Evolutionary conservation across 1,140 invertebrate species (phyloP).

Genomic region (Lamellibrachia luymesi): DNA sequence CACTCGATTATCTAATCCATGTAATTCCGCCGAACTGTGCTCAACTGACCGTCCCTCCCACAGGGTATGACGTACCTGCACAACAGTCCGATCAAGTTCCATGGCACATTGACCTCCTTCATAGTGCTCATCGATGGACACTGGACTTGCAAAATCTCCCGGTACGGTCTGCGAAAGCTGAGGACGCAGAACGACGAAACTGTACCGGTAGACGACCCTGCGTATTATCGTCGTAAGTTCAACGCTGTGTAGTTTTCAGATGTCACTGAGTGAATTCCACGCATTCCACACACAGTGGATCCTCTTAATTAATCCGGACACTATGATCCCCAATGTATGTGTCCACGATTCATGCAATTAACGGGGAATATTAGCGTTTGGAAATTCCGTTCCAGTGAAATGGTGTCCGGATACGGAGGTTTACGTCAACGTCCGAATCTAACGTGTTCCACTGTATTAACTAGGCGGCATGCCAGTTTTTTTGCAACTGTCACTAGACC

Average conservation of each 20-base stretch:
- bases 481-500: not conserved
- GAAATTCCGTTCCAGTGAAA: not conserved
- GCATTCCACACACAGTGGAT: too few relatives aligned
- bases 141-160: slow-evolving; percentile 37
- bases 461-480: not conserved
- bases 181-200: slow-evolving; percentile 21
- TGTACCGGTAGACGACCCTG: not conserved
- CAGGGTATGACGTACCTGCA: slow-evolving; percentile 40
- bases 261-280: not conserved
- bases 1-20: too few relatives aligned
- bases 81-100: slow-evolving; percentile 53
- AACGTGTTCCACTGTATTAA: not conserved
- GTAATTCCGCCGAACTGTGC: too few relatives aligned
- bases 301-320: not conserved
- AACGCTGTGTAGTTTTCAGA: not conserved
- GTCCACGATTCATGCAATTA: too few relatives aligned
- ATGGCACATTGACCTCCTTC: slow-evolving; percentile 35
- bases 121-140: slow-evolving; percentile 36
- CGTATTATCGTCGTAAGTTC: slow-evolving; percentile 8
- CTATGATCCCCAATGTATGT: not conserved
- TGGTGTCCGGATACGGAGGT: too few relatives aligned
- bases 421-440: too few relatives aligned
- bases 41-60: not conserved
- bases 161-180: slow-evolving; percentile 34
- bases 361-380: not conserved